phyloP scores from a whole-genome alignment of 92 coral and sea anemone genomes.

The Montipora capitata region DNA sequence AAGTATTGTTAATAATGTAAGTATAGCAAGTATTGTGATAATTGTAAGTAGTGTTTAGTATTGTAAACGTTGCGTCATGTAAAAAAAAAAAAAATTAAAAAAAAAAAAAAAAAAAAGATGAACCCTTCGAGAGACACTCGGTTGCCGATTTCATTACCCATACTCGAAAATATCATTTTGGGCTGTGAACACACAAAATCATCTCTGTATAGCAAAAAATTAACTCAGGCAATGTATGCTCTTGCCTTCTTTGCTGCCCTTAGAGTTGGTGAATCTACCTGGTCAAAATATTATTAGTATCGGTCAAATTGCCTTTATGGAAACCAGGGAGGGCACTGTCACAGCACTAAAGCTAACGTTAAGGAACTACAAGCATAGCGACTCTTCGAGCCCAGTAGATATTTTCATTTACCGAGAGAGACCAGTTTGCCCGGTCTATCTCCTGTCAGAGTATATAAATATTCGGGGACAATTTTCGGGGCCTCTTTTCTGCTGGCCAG shows the following conservation, averaged over 20 bases:
- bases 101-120: too few relatives aligned
- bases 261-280: conserved; percentile 35
- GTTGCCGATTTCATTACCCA: not conserved
- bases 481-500: conserved; percentile 17
- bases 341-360: conserved; percentile 10
- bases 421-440: conserved; percentile 41
- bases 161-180: not conserved
- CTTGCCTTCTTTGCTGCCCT: conserved; percentile 19
- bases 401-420: conserved; percentile 1
- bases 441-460: not conserved
- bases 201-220: not conserved
- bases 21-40: too few relatives aligned
- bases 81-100: too few relatives aligned
- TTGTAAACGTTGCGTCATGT: too few relatives aligned
- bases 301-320: not conserved
- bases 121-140: not conserved
- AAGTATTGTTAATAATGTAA: too few relatives aligned
- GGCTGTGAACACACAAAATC: not conserved
- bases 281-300: not conserved
- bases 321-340: not conserved
- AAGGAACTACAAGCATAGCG: conserved; percentile 29
- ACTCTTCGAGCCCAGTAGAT: conserved; percentile 2
- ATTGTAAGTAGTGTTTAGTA: too few relatives aligned
- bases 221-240: conserved; percentile 9
- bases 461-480: conserved; percentile 10